Percentiles rank a stretch among this genome's conserved stretches.
These are phyloP conservation scores for Augochlora pura DNA, from an alignment of 1,140 invertebrate species.

Conservation along the genomic window DNA sequence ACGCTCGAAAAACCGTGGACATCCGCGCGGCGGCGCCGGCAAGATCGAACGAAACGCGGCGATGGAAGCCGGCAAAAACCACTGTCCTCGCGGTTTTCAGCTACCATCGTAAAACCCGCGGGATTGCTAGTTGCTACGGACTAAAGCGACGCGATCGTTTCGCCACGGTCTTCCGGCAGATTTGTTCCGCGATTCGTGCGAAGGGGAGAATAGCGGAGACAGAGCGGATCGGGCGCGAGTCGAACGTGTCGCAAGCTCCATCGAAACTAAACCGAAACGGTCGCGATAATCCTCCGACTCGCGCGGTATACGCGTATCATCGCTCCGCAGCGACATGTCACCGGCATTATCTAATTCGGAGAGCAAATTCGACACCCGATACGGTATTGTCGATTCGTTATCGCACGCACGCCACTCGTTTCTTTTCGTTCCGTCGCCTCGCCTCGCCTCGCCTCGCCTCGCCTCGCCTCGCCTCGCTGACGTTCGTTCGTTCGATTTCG, in stretches of 20 bases:
- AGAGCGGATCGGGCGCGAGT: background rate
- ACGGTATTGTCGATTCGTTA: slow-evolving; percentile 31
- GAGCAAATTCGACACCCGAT: slow-evolving; percentile 33
- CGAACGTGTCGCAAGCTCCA: slow-evolving; percentile 13
- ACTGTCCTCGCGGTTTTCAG: too few species aligned
- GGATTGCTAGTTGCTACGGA: too few species aligned
- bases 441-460: too few species aligned
- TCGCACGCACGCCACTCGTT: slow-evolving; percentile 14
- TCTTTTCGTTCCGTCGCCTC: background rate
- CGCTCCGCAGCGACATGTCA: slow-evolving; percentile 34
- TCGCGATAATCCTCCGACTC: slow-evolving; percentile 34
- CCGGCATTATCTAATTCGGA: slow-evolving; percentile 37
- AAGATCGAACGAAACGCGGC: background rate
- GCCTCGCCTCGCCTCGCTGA: too few species aligned
- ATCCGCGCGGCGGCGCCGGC: background rate
- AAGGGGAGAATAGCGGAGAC: background rate
- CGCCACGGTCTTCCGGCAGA: background rate
- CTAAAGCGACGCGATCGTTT: background rate
- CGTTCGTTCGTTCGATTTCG: too few species aligned
- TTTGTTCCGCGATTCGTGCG: slow-evolving; percentile 4
- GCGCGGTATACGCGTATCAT: slow-evolving; percentile 31
- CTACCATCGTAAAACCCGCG: background rate
- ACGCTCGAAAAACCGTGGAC: slow-evolving; percentile 30
- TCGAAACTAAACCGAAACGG: slow-evolving; percentile 38
- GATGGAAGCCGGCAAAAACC: background rate